Evolutionary conservation across 2,113 vertebrate genomes (phyloP), one percentile per base, ranked within the genome.

Genomic region (Gila orcuttii): DNA sequence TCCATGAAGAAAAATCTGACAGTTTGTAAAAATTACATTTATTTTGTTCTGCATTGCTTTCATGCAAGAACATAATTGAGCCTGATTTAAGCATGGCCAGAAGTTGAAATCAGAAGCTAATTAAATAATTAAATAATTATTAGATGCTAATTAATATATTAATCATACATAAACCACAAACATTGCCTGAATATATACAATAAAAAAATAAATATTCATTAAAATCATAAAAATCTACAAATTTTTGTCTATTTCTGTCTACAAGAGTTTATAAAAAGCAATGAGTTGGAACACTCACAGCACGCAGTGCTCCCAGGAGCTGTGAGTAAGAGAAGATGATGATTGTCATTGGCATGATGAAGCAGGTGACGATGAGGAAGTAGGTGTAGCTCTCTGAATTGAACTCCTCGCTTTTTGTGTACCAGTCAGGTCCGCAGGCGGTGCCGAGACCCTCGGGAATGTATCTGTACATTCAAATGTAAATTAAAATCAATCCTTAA

Each of bases 371-470:
- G 86, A 97, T 91, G 60, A 97, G 94, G 92, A 96, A 96, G 89
- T 93, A 90, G 1, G 91, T 94, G 76, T 96, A 96, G 88, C 93
- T 95, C 89, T 93, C 93, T 12, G 93, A 95, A 88, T 83, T 83
- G 42, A 92, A 95, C n/a, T 96, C 95, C 86, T 93, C 95, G 11
- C 92, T 94, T 73, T 96, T 92, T 0, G 94, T 96, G 92, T 96
- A 97, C 96, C 96, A 96, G 92, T 96, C 95, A 0, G 96, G 96
- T 19, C 96, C 95, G 0, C 96, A 97, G 60, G 96, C 94, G 69
- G 96, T 96, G 81, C 96, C 95, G 74, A 97, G 93, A 21, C 96
- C 96, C 74, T 97, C 95, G 0, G 96, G 95, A 79, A 96, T 89
- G 75, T 92, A 94, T 87, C 93, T 94, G 76, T n/a, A 33, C 55